Conservation (phyloP, 2,888 invertebrate genomes). For the Timema podura region DNA sequence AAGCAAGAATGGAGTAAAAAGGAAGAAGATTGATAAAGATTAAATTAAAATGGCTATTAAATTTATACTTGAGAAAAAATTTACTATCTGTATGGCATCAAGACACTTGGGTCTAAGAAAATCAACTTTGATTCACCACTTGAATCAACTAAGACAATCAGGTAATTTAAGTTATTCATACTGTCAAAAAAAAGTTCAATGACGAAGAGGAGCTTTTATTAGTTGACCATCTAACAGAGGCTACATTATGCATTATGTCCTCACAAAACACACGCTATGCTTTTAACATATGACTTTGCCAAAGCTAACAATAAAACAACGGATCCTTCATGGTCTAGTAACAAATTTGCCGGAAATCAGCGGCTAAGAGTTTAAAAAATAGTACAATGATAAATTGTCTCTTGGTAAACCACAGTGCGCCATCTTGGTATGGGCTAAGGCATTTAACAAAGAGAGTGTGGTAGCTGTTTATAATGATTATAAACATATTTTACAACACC, state of each 20-base stretch:
- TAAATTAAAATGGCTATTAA: neutral
- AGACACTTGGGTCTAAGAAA: constrained; percentile 1
- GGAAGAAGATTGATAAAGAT: neutral
- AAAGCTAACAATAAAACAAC: neutral
- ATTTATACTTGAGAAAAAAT: neutral
- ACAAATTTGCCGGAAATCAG: neutral
- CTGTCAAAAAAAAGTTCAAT: neutral
- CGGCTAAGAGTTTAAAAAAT: neutral
- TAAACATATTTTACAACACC: neutral
- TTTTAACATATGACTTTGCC: neutral
- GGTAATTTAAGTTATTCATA: neutral
- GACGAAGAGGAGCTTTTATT: constrained; percentile 4
- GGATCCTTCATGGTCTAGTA: constrained; percentile 4
- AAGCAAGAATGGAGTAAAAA: neutral
- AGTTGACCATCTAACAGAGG: neutral
- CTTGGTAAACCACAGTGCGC: neutral
- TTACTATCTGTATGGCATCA: neutral
- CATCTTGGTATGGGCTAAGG: neutral
- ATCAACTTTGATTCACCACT: neutral
- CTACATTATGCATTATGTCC: neutral
- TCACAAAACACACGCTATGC: neutral
- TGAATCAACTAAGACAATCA: neutral
- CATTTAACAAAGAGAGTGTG: too few relatives aligned
- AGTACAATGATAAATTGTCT: neutral
- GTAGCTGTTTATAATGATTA: neutral